Evolutionary conservation across 1,140 invertebrate genomes (phyloP).

Genomic region (Trichomalopsis sarcophagae): DNA sequence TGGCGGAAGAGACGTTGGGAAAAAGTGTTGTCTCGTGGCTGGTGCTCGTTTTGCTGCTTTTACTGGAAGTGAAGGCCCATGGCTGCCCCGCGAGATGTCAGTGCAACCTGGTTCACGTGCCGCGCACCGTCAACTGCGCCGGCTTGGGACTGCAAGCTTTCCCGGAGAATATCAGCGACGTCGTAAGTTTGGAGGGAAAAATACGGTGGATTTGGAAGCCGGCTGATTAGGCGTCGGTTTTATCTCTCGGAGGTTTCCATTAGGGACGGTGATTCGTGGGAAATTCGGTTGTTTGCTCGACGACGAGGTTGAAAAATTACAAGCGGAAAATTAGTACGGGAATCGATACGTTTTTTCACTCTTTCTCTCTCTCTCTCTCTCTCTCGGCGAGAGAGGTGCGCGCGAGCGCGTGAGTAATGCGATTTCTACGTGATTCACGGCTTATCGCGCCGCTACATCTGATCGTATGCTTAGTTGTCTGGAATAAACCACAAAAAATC

Average conservation of each 20-base stretch:
- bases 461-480: constrained; percentile 5
- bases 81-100: constrained; percentile 59
- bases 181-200: constrained; percentile 53
- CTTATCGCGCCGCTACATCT: constrained; percentile 23
- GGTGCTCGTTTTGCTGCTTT: background rate
- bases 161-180: constrained; percentile 60
- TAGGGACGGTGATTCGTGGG: too few relatives aligned
- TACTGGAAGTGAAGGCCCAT: background rate
- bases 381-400: background rate
- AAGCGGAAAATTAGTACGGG: too few relatives aligned
- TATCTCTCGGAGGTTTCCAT: too few relatives aligned
- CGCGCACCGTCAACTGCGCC: constrained; percentile 58
- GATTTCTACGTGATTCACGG: constrained; percentile 43
- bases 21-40: background rate
- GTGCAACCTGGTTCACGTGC: constrained; percentile 56
- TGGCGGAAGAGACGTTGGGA: background rate
- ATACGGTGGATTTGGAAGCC: background rate
- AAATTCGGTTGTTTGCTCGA: too few relatives aligned
- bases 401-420: constrained; percentile 32
- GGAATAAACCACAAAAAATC: background rate
- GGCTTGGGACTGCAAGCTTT: constrained; percentile 56
- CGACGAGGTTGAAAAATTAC: too few relatives aligned
- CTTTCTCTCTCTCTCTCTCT: too few relatives aligned
- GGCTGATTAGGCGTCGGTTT: background rate
- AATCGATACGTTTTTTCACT: background rate